These are phyloP conservation scores for Stenotaenia linearis DNA, from an alignment of 2,888 invertebrate genomes.

Conservation along the genomic window DNA sequence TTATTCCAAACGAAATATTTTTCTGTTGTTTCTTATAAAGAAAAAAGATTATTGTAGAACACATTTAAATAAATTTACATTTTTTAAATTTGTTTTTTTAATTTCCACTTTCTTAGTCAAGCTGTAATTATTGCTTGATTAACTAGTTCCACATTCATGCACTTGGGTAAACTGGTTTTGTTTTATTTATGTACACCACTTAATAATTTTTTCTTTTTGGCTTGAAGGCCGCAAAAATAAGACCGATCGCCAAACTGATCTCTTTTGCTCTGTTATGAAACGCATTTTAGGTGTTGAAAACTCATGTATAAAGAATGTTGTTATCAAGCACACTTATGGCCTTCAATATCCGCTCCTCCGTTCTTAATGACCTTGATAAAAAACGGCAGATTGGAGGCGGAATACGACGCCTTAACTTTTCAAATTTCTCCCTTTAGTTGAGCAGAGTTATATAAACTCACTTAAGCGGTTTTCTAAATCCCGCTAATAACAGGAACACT, in stretches of 20 bases:
- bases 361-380: conserved; percentile 1
- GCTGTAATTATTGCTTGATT: too few relatives aligned
- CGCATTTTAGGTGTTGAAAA: background rate
- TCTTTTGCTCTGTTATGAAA: background rate
- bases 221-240: background rate
- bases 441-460: background rate
- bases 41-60: too few relatives aligned
- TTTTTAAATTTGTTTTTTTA: too few relatives aligned
- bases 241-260: background rate
- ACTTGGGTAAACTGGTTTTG: background rate
- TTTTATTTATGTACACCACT: background rate
- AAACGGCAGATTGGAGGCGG: background rate
- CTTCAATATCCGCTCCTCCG: background rate
- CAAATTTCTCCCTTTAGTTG: background rate
- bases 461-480: too few relatives aligned
- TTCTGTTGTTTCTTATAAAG: background rate
- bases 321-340: background rate
- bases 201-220: background rate
- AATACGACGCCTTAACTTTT: background rate
- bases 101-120: too few relatives aligned
- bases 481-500: too few relatives aligned
- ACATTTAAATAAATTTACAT: too few relatives aligned
- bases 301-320: background rate
- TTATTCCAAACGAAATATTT: conserved; percentile 26
- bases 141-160: too few relatives aligned